Conservation (phyloP, 2,797 vertebrate species). For the Phataginus tetradactyla region DNA sequence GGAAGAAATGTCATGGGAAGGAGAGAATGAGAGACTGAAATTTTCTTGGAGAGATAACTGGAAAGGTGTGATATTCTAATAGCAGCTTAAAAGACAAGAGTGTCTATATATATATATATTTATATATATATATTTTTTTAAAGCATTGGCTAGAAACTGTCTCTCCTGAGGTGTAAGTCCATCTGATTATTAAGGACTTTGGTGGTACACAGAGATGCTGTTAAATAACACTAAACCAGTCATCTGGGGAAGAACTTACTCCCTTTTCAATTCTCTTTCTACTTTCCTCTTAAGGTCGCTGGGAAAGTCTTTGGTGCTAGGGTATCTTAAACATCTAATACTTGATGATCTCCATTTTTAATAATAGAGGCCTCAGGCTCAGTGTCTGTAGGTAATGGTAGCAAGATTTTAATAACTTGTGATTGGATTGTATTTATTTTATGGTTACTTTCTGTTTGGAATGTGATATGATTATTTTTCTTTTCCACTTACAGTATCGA, state of each 20-base stretch:
- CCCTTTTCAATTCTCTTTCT: neutral
- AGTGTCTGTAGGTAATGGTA: neutral
- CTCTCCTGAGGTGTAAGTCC: neutral
- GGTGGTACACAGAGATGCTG: neutral
- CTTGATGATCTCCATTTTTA: neutral
- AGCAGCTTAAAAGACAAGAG: neutral
- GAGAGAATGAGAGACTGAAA: neutral
- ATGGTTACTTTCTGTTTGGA: neutral
- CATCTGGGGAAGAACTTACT: neutral
- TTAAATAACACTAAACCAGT: neutral
- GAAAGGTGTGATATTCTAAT: neutral
- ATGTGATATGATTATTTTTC: neutral
- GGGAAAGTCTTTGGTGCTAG: neutral
- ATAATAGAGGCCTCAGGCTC: neutral
- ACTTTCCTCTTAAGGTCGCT: neutral
- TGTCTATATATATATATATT: fast-evolving
- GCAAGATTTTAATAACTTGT: neutral
- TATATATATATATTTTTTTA: too few relatives aligned
- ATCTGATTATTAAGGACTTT: neutral
- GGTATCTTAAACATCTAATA: neutral
- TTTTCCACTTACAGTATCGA: neutral
- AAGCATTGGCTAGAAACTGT: neutral
- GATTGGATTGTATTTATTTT: neutral
- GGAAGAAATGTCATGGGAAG: neutral
- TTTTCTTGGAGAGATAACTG: neutral